Conservation (phyloP, 2,797 vertebrate species). For the Brachyalestes nurse region DNA sequence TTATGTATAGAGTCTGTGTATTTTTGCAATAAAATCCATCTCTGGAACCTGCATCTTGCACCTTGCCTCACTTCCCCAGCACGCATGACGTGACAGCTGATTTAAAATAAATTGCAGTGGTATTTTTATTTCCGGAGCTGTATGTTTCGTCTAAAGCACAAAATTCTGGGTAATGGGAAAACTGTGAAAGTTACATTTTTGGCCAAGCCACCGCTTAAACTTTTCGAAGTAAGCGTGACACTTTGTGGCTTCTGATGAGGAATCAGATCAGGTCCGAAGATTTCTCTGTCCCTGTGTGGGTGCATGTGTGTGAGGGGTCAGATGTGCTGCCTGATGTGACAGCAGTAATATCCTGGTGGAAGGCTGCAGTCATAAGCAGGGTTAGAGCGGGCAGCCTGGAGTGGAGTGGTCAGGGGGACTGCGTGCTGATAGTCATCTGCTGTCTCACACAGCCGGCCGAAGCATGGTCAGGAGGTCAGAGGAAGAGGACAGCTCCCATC, state of each 20-base stretch:
- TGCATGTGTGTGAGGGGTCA: conserved; percentile 27
- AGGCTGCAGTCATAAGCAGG: conserved; percentile 42
- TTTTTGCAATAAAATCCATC: too few species aligned
- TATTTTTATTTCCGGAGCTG: too few species aligned
- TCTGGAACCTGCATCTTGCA: too few species aligned
- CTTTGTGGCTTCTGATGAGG: background rate
- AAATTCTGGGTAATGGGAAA: too few species aligned
- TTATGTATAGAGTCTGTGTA: too few species aligned
- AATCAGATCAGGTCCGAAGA: background rate
- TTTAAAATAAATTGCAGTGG: too few species aligned
- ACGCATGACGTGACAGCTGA: too few species aligned
- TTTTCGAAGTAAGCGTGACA: background rate
- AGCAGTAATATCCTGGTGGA: conserved; percentile 49
- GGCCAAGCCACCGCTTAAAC: background rate
- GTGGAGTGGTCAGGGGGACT: conserved; percentile 32
- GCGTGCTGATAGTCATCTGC: conserved; percentile 51
- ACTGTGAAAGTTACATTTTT: background rate
- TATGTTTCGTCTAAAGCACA: too few species aligned
- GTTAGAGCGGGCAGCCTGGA: conserved; percentile 23
- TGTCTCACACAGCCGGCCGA: conserved; percentile 19
- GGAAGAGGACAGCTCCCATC: conserved; percentile 32
- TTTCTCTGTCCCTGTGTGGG: background rate
- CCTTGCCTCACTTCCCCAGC: too few species aligned
- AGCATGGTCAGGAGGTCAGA: conserved; percentile 24
- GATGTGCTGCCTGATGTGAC: conserved; percentile 40